Conservation (phyloP, 2,113 vertebrate species). For the Cettia cetti region DNA sequence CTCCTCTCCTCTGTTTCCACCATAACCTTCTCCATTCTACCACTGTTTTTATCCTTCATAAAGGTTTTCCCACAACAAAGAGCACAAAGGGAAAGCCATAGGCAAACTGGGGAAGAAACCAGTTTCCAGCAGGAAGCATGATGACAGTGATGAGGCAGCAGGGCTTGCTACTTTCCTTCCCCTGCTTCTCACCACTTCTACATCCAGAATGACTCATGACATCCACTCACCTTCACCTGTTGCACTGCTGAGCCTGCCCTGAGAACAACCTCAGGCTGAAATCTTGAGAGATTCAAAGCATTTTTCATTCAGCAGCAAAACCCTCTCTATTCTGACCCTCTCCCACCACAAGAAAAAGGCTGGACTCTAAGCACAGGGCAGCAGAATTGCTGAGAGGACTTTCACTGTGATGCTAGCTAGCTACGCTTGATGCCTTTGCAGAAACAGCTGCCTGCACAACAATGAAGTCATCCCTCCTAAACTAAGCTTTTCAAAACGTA, state of each 20-base stretch:
- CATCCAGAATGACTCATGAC: background rate
- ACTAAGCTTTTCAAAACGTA: background rate
- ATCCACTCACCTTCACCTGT: background rate
- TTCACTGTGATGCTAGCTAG: background rate
- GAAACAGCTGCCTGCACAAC: background rate
- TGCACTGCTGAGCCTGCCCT: background rate
- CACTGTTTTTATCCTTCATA: background rate
- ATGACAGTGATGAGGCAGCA: background rate
- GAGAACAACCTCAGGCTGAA: background rate
- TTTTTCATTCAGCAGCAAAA: background rate
- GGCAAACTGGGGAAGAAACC: background rate
- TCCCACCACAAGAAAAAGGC: background rate
- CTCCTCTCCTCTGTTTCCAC: background rate
- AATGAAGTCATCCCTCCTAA: background rate
- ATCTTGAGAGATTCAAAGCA: background rate
- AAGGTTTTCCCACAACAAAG: background rate
- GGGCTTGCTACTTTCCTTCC: rapidly evolving
- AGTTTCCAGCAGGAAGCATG: background rate
- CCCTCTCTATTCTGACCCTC: background rate
- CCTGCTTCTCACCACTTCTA: background rate
- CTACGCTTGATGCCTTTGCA: rapidly evolving
- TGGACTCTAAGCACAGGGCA: background rate
- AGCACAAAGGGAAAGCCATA: background rate
- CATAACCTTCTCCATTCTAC: background rate
- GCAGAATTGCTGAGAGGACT: background rate